These are phyloP conservation scores for Sciurus carolinensis DNA, from an alignment of 2,797 vertebrate species.

Conservation along the genomic window DNA sequence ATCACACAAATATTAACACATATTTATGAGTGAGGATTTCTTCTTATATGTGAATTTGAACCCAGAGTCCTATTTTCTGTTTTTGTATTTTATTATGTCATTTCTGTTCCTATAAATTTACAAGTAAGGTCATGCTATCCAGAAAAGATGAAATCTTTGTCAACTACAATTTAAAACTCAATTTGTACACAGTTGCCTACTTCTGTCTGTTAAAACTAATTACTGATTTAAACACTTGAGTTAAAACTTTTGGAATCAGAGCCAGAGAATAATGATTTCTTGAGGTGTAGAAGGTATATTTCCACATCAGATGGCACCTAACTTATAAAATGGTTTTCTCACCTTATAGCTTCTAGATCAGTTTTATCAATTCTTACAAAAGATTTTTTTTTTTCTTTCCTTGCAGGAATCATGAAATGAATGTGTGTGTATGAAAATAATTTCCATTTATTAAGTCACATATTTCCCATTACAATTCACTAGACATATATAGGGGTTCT, in stretches of 20 bases:
- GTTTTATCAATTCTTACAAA: background rate
- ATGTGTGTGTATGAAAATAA: background rate
- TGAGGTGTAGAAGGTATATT: background rate
- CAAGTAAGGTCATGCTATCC: background rate
- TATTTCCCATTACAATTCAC: background rate
- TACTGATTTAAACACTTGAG: background rate
- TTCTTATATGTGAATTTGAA: background rate
- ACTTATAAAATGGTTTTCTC: background rate
- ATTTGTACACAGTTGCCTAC: background rate
- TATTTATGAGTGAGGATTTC: background rate
- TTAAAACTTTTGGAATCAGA: background rate
- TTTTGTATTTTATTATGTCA: background rate
- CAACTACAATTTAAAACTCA: background rate
- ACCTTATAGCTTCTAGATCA: background rate
- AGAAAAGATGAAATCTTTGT: background rate
- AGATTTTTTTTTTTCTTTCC: background rate
- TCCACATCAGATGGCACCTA: background rate
- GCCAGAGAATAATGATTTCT: background rate
- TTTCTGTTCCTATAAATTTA: background rate
- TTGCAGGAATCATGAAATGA: background rate
- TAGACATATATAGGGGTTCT: background rate
- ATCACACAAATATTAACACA: background rate
- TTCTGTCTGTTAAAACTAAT: accelerated
- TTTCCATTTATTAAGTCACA: background rate
- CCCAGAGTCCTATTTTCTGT: background rate